phyloP scores from a whole-genome alignment of 2,797 vertebrate species.

The Bryconaethiops microstoma region DNA sequence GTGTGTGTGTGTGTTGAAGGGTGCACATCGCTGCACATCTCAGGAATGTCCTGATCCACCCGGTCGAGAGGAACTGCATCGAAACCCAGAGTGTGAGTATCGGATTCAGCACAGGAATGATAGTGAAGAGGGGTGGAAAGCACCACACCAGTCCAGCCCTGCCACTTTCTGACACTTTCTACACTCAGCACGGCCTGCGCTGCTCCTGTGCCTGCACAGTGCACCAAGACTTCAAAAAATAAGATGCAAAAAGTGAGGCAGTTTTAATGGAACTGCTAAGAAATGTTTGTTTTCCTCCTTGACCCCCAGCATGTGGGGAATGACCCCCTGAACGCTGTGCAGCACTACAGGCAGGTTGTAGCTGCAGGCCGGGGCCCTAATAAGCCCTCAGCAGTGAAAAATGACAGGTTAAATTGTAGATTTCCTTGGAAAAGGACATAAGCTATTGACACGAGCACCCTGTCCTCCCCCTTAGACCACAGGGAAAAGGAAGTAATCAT shows the following conservation, averaged over 20 bases:
- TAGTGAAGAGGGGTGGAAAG: conserved; percentile 57
- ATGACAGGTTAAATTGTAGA: conserved; percentile 58
- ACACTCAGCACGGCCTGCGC: conserved; percentile 28
- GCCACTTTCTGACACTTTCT: conserved; percentile 57
- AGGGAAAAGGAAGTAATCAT: neutral
- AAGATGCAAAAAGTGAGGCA: neutral
- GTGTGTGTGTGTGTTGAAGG: conserved; percentile 53
- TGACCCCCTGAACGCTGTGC: conserved; percentile 16
- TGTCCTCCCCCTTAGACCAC: neutral
- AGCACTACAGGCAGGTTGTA: conserved; percentile 42
- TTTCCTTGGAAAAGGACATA: conserved; percentile 39
- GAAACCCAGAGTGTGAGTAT: conserved; percentile 77
- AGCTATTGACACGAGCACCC: neutral
- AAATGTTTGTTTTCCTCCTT: conserved; percentile 34
- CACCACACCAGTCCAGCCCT: conserved; percentile 58
- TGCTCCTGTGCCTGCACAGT: neutral
- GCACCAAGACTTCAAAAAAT: neutral
- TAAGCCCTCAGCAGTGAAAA: conserved; percentile 59
- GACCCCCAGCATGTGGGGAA: conserved; percentile 49
- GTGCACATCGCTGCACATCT: conserved; percentile 64
- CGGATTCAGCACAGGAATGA: conserved; percentile 62
- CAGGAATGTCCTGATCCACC: conserved; percentile 80
- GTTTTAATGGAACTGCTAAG: neutral
- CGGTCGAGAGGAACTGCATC: conserved; percentile 69
- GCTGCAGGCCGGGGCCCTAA: conserved; percentile 49